Conservation (phyloP, 2,113 vertebrate genomes). For the Herpailurus yagouaroundi region DNA sequence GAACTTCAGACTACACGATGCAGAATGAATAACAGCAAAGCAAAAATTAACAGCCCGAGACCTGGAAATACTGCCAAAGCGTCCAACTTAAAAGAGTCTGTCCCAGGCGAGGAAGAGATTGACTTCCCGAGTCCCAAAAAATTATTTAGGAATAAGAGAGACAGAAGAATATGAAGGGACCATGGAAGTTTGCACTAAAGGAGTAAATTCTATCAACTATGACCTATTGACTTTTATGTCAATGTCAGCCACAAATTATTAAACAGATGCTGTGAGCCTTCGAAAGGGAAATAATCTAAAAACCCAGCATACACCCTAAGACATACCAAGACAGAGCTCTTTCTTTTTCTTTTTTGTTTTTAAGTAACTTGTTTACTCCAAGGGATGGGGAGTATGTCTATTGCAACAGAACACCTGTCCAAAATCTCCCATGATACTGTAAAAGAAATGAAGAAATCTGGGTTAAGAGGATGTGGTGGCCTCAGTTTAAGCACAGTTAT, state of each 20-base stretch:
- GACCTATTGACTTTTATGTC: background rate
- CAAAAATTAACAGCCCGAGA: background rate
- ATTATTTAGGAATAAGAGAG: background rate
- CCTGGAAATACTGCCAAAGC: background rate
- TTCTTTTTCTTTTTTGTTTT: background rate
- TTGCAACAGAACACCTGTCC: background rate
- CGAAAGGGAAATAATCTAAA: background rate
- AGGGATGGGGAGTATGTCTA: background rate
- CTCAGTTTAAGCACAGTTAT: background rate
- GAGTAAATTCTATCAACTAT: background rate
- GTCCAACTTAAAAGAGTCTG: background rate
- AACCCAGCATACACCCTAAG: background rate
- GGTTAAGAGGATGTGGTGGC: background rate
- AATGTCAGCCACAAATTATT: background rate
- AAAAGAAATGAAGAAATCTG: background rate
- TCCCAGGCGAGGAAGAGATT: background rate
- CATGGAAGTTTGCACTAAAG: background rate
- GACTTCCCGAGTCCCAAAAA: background rate
- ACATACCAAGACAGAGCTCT: background rate
- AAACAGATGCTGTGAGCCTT: background rate
- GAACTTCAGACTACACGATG: background rate
- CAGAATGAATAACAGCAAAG: background rate
- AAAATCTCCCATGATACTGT: background rate
- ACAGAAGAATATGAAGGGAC: background rate
- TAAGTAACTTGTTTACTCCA: background rate